Evolutionary conservation across 2,797 vertebrate species (phyloP).

Genomic region (Lerista edwardsae): DNA sequence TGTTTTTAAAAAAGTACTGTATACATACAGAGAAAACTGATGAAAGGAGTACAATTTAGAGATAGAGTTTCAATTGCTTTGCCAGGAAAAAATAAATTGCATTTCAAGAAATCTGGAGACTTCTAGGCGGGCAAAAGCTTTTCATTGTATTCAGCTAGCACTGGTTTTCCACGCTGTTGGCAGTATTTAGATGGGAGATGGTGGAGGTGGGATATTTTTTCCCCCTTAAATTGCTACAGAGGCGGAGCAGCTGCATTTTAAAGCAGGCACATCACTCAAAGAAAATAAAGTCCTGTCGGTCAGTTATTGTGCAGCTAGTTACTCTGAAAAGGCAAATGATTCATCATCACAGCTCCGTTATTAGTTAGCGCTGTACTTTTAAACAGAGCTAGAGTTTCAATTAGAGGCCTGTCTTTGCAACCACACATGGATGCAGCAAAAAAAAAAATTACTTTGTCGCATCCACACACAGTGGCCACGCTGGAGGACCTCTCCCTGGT

Average conservation of each 20-base stretch:
- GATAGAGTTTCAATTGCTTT: background rate
- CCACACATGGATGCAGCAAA: too few species aligned
- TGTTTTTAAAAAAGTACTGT: constrained; percentile 1
- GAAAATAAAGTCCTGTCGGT: constrained; percentile 5
- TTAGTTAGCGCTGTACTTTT: too few species aligned
- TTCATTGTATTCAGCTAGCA: background rate
- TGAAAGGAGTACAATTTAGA: constrained; percentile 24
- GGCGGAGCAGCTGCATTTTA: constrained; percentile 2
- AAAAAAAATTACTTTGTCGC: too few species aligned
- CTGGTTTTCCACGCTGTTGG: constrained; percentile 22
- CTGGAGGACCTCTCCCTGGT: too few species aligned
- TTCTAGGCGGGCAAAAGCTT: constrained; percentile 26
- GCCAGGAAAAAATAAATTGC: background rate
- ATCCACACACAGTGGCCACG: too few species aligned
- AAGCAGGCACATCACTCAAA: background rate
- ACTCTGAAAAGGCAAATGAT: background rate
- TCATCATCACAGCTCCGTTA: background rate
- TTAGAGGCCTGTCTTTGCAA: too few species aligned
- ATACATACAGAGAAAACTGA: background rate
- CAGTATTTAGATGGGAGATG: constrained; percentile 7
- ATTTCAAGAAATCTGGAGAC: background rate
- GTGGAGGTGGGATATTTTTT: constrained; percentile 17
- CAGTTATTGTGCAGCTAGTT: background rate
- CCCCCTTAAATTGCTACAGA: background rate
- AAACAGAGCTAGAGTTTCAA: too few species aligned